Base-by-base conservation (phyloP, 2,797 vertebrate genomes). In the Sebastiscus albofasciatus region DNA sequence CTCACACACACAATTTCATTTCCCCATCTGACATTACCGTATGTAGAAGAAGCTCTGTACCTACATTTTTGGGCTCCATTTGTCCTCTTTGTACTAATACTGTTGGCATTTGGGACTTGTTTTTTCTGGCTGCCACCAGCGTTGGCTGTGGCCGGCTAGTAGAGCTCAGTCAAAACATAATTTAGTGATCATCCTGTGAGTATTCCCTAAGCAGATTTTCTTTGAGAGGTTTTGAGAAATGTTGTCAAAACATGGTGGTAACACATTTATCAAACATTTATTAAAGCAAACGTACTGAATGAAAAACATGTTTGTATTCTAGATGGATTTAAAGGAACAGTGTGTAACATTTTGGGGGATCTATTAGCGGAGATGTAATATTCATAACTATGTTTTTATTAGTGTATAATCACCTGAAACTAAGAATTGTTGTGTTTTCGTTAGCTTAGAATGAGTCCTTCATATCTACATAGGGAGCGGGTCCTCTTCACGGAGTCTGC, bases 191-290 rank as follows among this genome's bases (percentile, higher is more conserved):
- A 31, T 77, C 58, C 39, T 33, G 55, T 16, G 55, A 72, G 22
- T 60, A 14, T 82, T 72, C 60, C 42, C 80, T 16, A 0, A 80
- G 31, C 71, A 80, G 76, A 74, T 80, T 80, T 72, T 64, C 36
- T 69, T 58, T 77, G 14, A 33, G 34, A 62, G 82, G 42, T 71
- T 82, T 76, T 31, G 18, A 66, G 62, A 67, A 75, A 71, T 72
- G 58, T 82, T 81, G 69, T 81, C 69, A 80, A 75, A 84, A 88
- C 75, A 83, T 33, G 27, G 22, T 16, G 26, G 14, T 54, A 39
- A 68, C 62, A 77, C 54, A 67, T 69, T 78, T 34, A 49, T 83
- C 24, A 22, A 36, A 72, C 2, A 10, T 72, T 60, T 66, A 67
- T 64, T 71, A 61, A 72, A 76, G 58, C 2, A 39, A 79, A 72